These are phyloP conservation scores for Rhinichthys klamathensis DNA, from an alignment of 2,113 vertebrate genomes.

Conservation along the genomic window DNA sequence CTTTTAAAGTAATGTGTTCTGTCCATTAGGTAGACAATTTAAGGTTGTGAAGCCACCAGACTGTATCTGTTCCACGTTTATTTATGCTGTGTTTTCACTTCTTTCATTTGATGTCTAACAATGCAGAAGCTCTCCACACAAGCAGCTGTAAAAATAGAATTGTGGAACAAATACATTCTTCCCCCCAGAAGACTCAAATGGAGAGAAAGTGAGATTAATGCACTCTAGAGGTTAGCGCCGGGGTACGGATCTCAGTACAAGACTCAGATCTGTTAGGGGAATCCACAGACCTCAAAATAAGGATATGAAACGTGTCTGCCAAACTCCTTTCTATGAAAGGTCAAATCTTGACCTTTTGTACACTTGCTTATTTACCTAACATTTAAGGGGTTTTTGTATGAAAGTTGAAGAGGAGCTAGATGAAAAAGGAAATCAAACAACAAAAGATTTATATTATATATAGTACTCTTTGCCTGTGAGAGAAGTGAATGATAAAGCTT, in stretches of 20 bases:
- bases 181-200: neutral
- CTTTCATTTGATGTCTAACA: slow-evolving; percentile 21
- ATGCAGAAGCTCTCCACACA: neutral
- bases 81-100: slow-evolving; percentile 41
- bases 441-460: neutral
- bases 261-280: slow-evolving; percentile 40
- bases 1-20: slow-evolving; percentile 21
- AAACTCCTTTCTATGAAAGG: slow-evolving; percentile 49
- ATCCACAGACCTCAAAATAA: slow-evolving; percentile 54
- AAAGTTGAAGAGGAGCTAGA: slow-evolving; percentile 8
- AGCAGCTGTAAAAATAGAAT: slow-evolving; percentile 11
- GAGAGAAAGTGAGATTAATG: slow-evolving; percentile 3
- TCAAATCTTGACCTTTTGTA: slow-evolving; percentile 41
- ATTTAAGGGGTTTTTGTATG: slow-evolving; percentile 16
- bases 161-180: slow-evolving; percentile 21
- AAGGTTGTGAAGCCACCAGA: slow-evolving; percentile 43
- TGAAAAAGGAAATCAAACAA: neutral
- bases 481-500: neutral
- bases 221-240: slow-evolving; percentile 19
- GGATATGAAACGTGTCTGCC: slow-evolving; percentile 60
- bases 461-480: neutral
- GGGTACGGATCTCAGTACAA: slow-evolving; percentile 37
- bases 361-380: slow-evolving; percentile 37
- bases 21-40: slow-evolving; percentile 10
- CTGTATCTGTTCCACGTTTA: slow-evolving; percentile 46